Conservation (phyloP, 2,888 invertebrate genomes). For the Lithophane semibrunnea region DNA sequence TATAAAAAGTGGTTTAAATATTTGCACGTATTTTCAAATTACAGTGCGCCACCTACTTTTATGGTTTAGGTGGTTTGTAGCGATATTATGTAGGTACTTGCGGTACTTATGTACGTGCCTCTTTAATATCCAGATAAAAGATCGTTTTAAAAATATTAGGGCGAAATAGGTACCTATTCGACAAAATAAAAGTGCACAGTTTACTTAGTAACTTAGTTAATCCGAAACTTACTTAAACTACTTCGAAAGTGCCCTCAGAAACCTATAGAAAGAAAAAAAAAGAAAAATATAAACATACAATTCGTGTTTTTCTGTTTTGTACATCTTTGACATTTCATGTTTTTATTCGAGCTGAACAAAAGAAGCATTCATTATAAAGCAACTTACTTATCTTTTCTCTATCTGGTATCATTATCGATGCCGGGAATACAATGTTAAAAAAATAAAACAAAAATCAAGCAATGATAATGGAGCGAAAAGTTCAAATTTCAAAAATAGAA, state of each 20-base stretch:
- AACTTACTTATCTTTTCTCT: neutral
- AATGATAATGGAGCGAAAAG: constrained; percentile 71
- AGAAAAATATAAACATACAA: too few species aligned
- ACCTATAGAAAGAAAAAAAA: too few species aligned
- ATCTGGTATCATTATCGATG: neutral
- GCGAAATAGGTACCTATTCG: neutral
- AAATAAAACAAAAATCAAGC: constrained; percentile 64
- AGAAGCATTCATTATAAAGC: constrained; percentile 24
- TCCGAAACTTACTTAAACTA: too few species aligned
- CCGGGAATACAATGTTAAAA: constrained; percentile 35
- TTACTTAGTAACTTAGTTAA: neutral
- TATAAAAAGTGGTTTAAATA: constrained; percentile 33
- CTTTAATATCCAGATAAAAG: neutral
- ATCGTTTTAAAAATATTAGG: neutral
- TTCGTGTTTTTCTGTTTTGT: neutral
- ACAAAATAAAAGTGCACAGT: neutral
- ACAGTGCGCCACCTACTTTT: neutral
- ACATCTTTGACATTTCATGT: constrained; percentile 34
- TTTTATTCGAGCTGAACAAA: constrained; percentile 33
- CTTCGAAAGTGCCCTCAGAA: neutral
- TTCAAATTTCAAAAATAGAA: constrained; percentile 81
- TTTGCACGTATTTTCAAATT: constrained; percentile 42
- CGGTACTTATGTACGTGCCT: neutral
- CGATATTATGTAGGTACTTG: neutral
- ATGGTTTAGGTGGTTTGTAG: neutral